These are phyloP conservation scores for Morelia viridis DNA, from an alignment of 2,797 vertebrate genomes.

Conservation along the genomic window DNA sequence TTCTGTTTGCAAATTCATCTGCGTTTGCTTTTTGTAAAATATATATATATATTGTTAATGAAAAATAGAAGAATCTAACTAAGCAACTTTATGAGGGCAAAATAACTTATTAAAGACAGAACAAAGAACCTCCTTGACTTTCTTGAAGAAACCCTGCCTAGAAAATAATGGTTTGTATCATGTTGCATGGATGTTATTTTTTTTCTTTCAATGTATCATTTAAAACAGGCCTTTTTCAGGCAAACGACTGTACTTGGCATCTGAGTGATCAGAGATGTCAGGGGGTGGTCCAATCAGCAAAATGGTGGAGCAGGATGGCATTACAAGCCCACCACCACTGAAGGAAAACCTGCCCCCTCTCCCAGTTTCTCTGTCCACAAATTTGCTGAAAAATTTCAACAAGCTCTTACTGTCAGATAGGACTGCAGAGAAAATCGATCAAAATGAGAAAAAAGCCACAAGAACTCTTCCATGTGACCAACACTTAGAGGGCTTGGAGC, in stretches of 20 bases:
- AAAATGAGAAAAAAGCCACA: not conserved
- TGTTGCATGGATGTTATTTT: not conserved
- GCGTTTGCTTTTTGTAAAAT: not conserved
- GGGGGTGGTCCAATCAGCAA: not conserved
- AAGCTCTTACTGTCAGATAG: not conserved
- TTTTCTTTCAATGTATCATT: not conserved
- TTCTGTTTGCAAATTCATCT: constrained; percentile 60
- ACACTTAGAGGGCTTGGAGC: not conserved
- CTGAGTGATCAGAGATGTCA: not conserved
- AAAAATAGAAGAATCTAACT: not conserved
- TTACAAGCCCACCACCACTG: not conserved
- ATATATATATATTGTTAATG: constrained; percentile 6
- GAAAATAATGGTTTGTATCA: not conserved
- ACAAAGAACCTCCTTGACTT: not conserved
- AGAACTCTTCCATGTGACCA: not conserved
- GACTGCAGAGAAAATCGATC: not conserved
- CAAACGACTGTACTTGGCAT: not conserved
- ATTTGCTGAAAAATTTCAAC: not conserved
- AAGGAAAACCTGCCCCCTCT: not conserved
- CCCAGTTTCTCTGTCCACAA: not conserved
- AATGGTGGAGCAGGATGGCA: not conserved
- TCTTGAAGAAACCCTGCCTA: not conserved
- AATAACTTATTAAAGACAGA: not conserved
- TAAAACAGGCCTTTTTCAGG: constrained; percentile 18
- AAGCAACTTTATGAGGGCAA: not conserved